phyloP scores from a whole-genome alignment of 2,113 vertebrate species.

The Typhlomys cinereus region DNA sequence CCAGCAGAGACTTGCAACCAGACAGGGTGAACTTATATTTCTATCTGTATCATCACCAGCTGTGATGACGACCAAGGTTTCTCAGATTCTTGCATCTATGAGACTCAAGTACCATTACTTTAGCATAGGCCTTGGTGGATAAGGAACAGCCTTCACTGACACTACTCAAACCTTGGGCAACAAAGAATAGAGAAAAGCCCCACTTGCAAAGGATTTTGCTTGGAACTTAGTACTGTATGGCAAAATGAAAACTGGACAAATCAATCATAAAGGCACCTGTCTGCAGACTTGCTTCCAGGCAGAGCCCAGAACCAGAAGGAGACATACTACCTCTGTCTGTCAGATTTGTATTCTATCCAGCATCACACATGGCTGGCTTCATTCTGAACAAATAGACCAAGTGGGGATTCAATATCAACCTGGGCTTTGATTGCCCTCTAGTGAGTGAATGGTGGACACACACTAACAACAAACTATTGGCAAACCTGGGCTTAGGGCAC shows the following conservation, averaged over 20 bases:
- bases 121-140: background rate
- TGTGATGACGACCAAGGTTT: background rate
- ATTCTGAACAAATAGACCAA: background rate
- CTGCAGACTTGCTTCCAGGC: background rate
- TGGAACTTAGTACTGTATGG: background rate
- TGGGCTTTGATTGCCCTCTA: constrained; percentile 3
- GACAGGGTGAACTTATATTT: too few relatives aligned
- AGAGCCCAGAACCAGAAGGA: background rate
- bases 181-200: background rate
- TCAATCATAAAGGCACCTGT: background rate
- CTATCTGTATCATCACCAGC: background rate
- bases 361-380: background rate
- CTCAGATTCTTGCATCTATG: background rate
- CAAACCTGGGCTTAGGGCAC: background rate
- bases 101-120: background rate
- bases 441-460: background rate
- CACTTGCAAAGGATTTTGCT: background rate
- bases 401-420: background rate
- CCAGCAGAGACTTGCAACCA: background rate
- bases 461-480: background rate
- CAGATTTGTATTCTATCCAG: background rate
- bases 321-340: background rate
- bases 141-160: background rate
- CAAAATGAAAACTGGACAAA: background rate
- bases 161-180: background rate